Conservation (phyloP, 2,113 vertebrate genomes). For the Kobus ellipsiprymnus region DNA sequence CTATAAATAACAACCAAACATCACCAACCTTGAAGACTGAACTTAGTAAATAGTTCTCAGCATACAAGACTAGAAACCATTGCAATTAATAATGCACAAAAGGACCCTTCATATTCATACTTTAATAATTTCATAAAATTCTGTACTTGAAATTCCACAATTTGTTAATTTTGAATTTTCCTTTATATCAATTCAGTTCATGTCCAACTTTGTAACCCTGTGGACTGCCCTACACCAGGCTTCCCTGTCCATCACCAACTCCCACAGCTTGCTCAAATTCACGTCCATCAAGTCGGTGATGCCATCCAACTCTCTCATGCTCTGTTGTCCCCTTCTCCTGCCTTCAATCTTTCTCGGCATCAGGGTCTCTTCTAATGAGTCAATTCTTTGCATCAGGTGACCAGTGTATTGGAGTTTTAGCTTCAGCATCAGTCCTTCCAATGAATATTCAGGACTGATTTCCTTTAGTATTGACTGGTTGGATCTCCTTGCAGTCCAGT, state of each 20-base stretch:
- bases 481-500: not conserved
- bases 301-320: not conserved
- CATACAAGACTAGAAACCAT: not conserved
- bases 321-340: accelerated
- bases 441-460: not conserved
- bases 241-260: not conserved
- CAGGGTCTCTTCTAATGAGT: not conserved
- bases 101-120: not conserved
- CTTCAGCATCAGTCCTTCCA: not conserved
- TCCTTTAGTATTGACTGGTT: not conserved
- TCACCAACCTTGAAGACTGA: not conserved
- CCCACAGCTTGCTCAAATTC: not conserved
- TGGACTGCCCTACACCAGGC: not conserved
- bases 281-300: accelerated
- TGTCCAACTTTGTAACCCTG: not conserved
- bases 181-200: not conserved
- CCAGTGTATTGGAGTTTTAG: not conserved
- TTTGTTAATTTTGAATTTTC: constrained; percentile 38
- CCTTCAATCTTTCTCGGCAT: accelerated
- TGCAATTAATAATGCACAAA: not conserved
- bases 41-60: not conserved
- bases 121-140: not conserved
- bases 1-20: not conserved
- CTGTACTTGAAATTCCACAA: not conserved
- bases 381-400: not conserved